A percentile compares a stretch with the other conserved stretches of the same genome.
Evolutionary conservation across 2,888 invertebrate species (phyloP).

Genomic region (Ophraella communa): DNA sequence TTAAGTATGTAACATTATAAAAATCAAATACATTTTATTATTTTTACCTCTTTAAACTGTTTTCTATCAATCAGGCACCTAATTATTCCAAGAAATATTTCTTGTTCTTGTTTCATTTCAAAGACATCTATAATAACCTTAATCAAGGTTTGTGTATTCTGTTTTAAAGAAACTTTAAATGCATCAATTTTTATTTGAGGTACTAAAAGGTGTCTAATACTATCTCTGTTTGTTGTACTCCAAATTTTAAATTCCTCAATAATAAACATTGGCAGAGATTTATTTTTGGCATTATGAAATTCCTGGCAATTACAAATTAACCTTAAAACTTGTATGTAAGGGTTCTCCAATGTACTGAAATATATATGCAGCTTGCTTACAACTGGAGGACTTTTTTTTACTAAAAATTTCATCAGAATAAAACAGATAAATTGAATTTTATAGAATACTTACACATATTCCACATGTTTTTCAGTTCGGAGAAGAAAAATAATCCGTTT

Average conservation of each 20-base stretch:
- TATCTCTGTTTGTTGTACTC: conserved; percentile 56
- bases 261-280: conserved; percentile 68
- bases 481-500: conserved; percentile 57
- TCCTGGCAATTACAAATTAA: conserved; percentile 69
- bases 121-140: conserved; percentile 70
- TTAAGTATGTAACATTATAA: too few relatives aligned
- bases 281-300: conserved; percentile 69
- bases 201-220: conserved; percentile 61
- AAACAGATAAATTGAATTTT: neutral
- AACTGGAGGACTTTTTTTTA: conserved; percentile 58
- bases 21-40: neutral
- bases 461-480: conserved; percentile 57
- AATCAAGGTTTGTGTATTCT: conserved; percentile 70
- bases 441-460: conserved; percentile 47
- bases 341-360: conserved; percentile 61
- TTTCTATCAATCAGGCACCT: conserved; percentile 65
- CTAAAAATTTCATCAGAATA: conserved; percentile 42
- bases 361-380: conserved; percentile 53
- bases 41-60: conserved; percentile 70
- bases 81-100: conserved; percentile 68
- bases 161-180: conserved; percentile 73
- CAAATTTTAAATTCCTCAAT: conserved; percentile 68
- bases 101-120: conserved; percentile 67
- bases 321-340: conserved; percentile 66
- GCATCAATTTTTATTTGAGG: conserved; percentile 71